Percentiles rank a stretch among this genome's conserved stretches.
phyloP scores from a whole-genome alignment of 2,888 invertebrate species.

The Agrilus mali region DNA sequence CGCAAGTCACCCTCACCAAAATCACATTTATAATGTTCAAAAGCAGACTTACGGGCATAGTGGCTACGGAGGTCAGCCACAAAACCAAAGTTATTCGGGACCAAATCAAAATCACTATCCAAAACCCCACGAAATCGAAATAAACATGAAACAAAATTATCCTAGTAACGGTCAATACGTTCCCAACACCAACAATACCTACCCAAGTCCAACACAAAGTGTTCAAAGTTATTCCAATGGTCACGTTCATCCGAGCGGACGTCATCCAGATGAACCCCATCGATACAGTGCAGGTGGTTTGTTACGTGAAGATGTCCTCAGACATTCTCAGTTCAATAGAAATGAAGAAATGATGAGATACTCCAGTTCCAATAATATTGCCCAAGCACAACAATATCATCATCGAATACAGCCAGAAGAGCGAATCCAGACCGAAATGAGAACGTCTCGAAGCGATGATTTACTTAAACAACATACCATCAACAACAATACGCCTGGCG shows the following conservation, averaged over 20 bases:
- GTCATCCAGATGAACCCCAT: conserved; percentile 17
- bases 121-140: conserved; percentile 10
- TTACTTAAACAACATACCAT: conserved; percentile 24
- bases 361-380: conserved; percentile 25
- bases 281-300: conserved; percentile 24
- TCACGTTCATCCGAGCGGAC: conserved; percentile 23
- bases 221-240: conserved; percentile 18
- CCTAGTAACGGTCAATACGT: conserved; percentile 10
- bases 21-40: conserved; percentile 12
- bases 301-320: conserved; percentile 28
- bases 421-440: conserved; percentile 21
- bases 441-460: conserved; percentile 31
- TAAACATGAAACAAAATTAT: conserved; percentile 11
- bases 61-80: conserved; percentile 1
- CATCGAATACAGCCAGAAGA: conserved; percentile 10
- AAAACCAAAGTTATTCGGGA: conserved; percentile 11
- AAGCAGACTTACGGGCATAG: conserved; percentile 4
- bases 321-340: conserved; percentile 25
- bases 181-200: conserved; percentile 17
- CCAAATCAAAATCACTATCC: conserved; percentile 9
- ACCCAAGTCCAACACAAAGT: conserved; percentile 24
- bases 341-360: conserved; percentile 28
- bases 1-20: conserved; percentile 6
- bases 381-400: conserved; percentile 24
- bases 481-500: conserved; percentile 12